Evolutionary conservation across 2,888 invertebrate genomes (phyloP).

Genomic region (Caenorhabditis uteleia): DNA sequence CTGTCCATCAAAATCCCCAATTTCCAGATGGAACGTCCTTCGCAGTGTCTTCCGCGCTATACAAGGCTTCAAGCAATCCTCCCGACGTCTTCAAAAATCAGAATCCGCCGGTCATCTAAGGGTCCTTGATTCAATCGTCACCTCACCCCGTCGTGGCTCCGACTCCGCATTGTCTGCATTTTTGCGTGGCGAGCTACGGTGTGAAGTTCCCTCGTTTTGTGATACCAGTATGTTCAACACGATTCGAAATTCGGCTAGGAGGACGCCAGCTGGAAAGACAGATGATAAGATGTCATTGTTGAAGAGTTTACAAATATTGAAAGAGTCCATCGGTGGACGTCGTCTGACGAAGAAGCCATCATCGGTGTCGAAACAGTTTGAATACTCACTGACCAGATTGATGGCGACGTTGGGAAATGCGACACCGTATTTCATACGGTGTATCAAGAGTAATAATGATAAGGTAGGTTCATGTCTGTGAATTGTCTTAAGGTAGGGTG

Average conservation of each 20-base stretch:
- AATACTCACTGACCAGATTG: conserved; percentile 84
- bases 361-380: conserved; percentile 91
- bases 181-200: conserved; percentile 63
- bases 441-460: conserved; percentile 92
- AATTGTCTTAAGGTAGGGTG: not conserved
- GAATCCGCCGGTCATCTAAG: conserved; percentile 61
- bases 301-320: conserved; percentile 79
- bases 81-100: conserved; percentile 61
- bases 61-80: conserved; percentile 66
- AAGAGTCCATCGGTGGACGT: conserved; percentile 81
- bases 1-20: too few species aligned
- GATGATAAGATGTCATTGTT: conserved; percentile 59
- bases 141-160: conserved; percentile 45
- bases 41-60: conserved; percentile 59
- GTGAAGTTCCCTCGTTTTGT: conserved; percentile 66
- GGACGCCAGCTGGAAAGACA: conserved; percentile 46
- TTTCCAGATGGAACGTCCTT: conserved; percentile 61
- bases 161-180: conserved; percentile 67
- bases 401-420: conserved; percentile 92
- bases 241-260: conserved; percentile 62
- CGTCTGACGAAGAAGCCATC: conserved; percentile 75
- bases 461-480: too few species aligned
- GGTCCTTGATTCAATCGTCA: conserved; percentile 36
- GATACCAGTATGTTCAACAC: conserved; percentile 68
- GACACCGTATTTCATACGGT: conserved; percentile 85